Evolutionary conservation across 1,140 invertebrate genomes (phyloP), one percentile per base, ranked within the genome.

Genomic region (Apolygus lucorum): DNA sequence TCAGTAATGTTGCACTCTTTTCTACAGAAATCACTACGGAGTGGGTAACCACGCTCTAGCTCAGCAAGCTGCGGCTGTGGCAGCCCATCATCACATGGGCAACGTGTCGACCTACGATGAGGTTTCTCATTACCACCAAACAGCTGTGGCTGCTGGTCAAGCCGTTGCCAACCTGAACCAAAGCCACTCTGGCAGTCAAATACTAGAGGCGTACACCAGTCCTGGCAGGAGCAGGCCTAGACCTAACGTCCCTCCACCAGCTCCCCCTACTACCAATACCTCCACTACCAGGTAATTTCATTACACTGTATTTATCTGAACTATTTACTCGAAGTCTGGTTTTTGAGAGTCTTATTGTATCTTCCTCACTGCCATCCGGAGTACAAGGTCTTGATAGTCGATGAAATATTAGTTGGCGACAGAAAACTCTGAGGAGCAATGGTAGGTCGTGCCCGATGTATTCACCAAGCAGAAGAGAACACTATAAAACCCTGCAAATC

Each of bases 191-290:
- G n/a, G n/a, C n/a, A n/a, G n/a, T n/a, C 27, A 28, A 11, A 22
- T 27, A 2, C 27, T 52, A 66, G 67, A 77, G 71, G 68, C 75
- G 73, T 75, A 75, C 49, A 75, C 73, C 17, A 76, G 74, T 72
- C 76, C 76, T 1, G 72, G 70, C 0, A 85, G 83, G 68, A 76
- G 84, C 74, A 78, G 81, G 54, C 78, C 85, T 69, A 74, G 79
- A 70, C 92, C 92, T n/a, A 86, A 89, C 66, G 87, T 91, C 76
- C 91, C 92, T 68, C 92, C 91, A 67, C 92, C 92, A 66, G 91
- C 91, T 68, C 92, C 92, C 14, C 92, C 91, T 62, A 84, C 85
- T 26, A 87, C 84, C 75, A 87, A 86, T 73, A 68, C 70, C 0
- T 85, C 85, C 25, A 76, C 72, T 68, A 76, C 72, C 28, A 77